These are phyloP conservation scores for Apeira syringaria DNA, from an alignment of 2,888 invertebrate genomes.

Conservation along the genomic window DNA sequence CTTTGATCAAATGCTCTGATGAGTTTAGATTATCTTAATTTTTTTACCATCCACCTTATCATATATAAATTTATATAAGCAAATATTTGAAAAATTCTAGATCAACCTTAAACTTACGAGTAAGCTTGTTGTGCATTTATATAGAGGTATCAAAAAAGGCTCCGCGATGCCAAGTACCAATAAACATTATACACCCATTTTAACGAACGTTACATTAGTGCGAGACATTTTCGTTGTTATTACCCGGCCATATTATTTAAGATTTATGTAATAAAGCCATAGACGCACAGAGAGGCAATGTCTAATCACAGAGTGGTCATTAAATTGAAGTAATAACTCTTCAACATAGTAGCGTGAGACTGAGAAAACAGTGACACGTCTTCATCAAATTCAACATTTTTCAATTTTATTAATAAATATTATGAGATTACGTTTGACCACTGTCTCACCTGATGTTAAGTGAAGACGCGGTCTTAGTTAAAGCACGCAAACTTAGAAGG, in stretches of 20 bases:
- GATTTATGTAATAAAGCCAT: constrained; percentile 74
- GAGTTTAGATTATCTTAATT: no score
- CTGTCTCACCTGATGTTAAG: no score
- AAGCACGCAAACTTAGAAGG: no score
- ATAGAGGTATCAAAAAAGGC: constrained; percentile 14
- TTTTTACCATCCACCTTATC: no score
- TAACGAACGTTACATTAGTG: constrained; percentile 54
- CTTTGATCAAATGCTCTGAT: no score
- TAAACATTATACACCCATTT: constrained; percentile 48
- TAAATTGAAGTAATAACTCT: constrained; percentile 77
- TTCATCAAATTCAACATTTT: no score
- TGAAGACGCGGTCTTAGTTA: no score
- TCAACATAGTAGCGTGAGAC: constrained; percentile 65
- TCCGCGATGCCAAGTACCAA: constrained; percentile 33
- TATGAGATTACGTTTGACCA: no score
- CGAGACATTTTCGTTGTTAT: constrained; percentile 57
- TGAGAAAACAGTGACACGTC: constrained; percentile 11
- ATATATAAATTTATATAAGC: no score
- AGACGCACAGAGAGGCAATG: constrained; percentile 59
- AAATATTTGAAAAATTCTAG: no score
- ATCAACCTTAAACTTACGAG: no score
- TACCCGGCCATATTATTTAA: constrained; percentile 46
- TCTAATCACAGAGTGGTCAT: constrained; percentile 75
- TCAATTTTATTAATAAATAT: no score
- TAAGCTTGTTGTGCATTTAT: background rate